These are phyloP conservation scores for Entomobrya multifasciata DNA, from an alignment of 2,888 invertebrate species.

Conservation along the genomic window DNA sequence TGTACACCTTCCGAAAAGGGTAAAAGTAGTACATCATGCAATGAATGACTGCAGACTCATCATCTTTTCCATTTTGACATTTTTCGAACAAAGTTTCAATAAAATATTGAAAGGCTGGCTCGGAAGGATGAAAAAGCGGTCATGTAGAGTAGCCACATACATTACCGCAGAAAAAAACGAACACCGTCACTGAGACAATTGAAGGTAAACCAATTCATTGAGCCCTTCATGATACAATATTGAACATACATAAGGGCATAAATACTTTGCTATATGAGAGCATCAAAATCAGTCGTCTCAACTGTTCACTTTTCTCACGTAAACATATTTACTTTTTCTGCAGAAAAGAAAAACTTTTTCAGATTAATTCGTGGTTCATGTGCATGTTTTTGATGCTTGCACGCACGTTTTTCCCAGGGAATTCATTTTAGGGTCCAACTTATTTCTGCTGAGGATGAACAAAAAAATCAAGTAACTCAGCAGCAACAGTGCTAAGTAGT, in stretches of 20 bases:
- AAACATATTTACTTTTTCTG: not conserved
- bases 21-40: conserved; percentile 53
- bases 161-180: conserved; percentile 27
- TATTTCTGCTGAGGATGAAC: not conserved
- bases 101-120: conserved; percentile 30
- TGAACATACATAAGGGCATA: no score
- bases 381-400: not conserved
- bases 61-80: conserved; percentile 56
- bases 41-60: conserved; percentile 61
- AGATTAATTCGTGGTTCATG: not conserved
- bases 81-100: conserved; percentile 51
- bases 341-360: conserved; percentile 19
- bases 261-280: no score
- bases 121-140: not conserved
- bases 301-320: not conserved
- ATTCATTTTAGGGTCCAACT: not conserved
- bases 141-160: conserved; percentile 12
- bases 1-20: conserved; percentile 61
- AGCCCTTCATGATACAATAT: no score
- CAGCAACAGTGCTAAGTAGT: conserved; percentile 40
- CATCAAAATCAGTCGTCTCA: no score
- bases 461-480: not conserved
- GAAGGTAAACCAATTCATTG: conserved; percentile 26
- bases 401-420: not conserved
- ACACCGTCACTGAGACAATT: not conserved